Evolutionary conservation across 2,797 vertebrate genomes (phyloP).

Genomic region (Euphonia xanthogaster): DNA sequence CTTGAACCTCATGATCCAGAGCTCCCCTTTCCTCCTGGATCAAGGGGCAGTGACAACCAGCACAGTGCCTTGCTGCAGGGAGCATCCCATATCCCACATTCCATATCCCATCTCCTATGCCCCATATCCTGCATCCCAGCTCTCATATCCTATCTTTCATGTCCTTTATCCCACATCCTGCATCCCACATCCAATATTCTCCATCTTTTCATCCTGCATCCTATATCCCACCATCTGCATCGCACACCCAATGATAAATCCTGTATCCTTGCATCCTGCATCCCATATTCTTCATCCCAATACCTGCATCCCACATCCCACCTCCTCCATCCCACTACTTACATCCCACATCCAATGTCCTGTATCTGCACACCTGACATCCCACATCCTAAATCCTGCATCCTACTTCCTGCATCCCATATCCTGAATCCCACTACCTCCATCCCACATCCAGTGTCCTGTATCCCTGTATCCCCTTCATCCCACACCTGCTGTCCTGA

Average conservation of each 20-base stretch:
- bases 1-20: neutral
- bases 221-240: neutral
- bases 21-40: neutral
- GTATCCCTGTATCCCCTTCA: neutral
- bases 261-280: neutral
- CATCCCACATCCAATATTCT: neutral
- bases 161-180: neutral
- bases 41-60: neutral
- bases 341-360: accelerated
- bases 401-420: accelerated
- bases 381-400: no score
- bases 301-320: neutral
- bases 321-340: neutral
- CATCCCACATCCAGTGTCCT: neutral
- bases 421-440: neutral
- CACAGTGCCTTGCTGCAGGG: neutral
- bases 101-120: neutral
- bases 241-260: neutral
- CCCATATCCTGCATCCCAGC: neutral
- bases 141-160: neutral
- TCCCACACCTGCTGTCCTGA: accelerated
- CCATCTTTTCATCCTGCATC: neutral
- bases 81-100: neutral
- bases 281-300: neutral
- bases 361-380: neutral